Conservation (phyloP, 2,797 vertebrate species). For the Tokudaia tokunoshimensis region DNA sequence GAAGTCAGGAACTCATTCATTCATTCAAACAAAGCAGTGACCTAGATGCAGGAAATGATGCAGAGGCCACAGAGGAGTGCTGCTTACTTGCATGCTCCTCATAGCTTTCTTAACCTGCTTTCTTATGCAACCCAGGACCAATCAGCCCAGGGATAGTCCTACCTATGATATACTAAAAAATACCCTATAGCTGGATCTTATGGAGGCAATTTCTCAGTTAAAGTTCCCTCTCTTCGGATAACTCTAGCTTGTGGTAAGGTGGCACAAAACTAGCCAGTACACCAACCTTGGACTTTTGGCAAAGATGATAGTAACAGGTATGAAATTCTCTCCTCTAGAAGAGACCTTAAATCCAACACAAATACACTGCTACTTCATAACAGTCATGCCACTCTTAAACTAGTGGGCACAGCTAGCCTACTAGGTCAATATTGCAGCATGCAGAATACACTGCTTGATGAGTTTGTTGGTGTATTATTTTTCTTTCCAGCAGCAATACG, state of each 20-base stretch:
- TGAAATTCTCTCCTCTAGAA: neutral
- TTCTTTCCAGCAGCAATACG: no score
- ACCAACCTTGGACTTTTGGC: neutral
- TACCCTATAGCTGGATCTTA: no score
- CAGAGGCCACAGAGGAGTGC: neutral
- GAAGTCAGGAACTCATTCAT: neutral
- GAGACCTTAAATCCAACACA: neutral
- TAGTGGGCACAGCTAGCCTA: neutral
- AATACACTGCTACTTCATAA: neutral
- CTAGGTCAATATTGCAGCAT: neutral
- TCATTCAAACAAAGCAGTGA: neutral
- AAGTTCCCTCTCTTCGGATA: neutral
- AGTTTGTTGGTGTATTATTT: neutral
- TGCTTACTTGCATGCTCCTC: neutral
- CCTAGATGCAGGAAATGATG: neutral
- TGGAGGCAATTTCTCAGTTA: neutral
- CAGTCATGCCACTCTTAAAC: neutral
- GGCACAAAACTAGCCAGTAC: neutral
- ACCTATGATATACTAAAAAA: neutral
- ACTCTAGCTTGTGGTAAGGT: neutral
- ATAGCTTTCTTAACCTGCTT: neutral
- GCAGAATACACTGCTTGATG: neutral
- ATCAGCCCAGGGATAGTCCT: neutral
- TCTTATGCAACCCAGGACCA: neutral
- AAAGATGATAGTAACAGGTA: neutral